Conservation (phyloP, 2,888 invertebrate species). For the Trissolcus brochymenae region DNA sequence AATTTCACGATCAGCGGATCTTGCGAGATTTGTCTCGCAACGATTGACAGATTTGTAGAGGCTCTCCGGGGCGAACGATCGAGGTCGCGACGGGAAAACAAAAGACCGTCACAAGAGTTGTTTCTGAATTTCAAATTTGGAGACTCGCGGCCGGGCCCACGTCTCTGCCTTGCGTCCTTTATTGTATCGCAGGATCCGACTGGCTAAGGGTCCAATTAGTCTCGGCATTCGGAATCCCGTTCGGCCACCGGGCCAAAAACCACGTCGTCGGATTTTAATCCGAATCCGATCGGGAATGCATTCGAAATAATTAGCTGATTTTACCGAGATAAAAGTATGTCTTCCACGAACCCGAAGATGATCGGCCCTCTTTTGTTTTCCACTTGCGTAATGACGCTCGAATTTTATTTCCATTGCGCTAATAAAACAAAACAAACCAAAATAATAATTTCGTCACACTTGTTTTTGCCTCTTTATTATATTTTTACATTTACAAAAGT, state of each 20-base stretch:
- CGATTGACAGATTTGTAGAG: conserved; percentile 75
- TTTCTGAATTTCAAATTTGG: conserved; percentile 75
- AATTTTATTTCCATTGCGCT: conserved; percentile 40
- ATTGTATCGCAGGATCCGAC: conserved; percentile 63
- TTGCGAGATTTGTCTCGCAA: conserved; percentile 72
- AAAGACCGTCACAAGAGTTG: conserved; percentile 59
- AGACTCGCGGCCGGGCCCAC: conserved; percentile 32
- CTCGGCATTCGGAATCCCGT: conserved; percentile 73
- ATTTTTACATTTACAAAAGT: too few relatives aligned
- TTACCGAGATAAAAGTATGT: conserved; percentile 66
- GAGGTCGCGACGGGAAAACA: conserved; percentile 52
- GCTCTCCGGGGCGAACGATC: conserved; percentile 59
- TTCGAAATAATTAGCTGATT: conserved; percentile 77
- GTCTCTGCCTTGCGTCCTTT: conserved; percentile 58
- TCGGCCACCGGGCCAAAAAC: conserved; percentile 69
- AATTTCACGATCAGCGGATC: conserved; percentile 53
- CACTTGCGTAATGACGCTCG: conserved; percentile 58
- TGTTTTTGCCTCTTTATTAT: too few relatives aligned
- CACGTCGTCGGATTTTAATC: conserved; percentile 71
- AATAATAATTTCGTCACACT: too few relatives aligned
- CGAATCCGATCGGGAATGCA: conserved; percentile 73
- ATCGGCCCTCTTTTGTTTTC: conserved; percentile 56
- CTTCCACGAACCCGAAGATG: conserved; percentile 63
- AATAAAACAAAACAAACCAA: conserved; percentile 3
- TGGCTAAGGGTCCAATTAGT: conserved; percentile 75